Conservation (phyloP, 1,140 invertebrate species). For the Pomacea maculata region DNA sequence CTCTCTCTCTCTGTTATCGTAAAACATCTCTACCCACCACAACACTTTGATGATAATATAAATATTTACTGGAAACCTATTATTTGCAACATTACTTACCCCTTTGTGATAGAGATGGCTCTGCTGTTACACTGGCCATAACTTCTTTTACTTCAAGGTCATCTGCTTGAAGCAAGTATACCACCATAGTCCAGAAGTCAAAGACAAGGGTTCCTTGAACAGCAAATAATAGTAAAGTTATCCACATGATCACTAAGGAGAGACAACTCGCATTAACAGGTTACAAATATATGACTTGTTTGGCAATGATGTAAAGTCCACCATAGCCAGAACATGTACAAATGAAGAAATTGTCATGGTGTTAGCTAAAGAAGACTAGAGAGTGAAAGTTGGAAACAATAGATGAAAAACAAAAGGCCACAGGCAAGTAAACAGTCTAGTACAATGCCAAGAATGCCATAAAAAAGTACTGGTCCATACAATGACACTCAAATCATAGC, state of each 20-base stretch:
- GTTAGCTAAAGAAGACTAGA: too few relatives aligned
- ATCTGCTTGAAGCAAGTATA: constrained; percentile 58
- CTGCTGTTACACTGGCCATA: constrained; percentile 25
- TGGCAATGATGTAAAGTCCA: too few relatives aligned
- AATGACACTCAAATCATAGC: too few relatives aligned
- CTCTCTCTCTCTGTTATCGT: not conserved
- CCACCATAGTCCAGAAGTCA: constrained; percentile 49
- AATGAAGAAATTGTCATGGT: too few relatives aligned
- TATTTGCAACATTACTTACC: not conserved
- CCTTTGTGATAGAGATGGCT: not conserved
- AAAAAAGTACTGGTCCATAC: too few relatives aligned
- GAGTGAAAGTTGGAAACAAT: too few relatives aligned
- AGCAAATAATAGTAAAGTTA: constrained; percentile 4
- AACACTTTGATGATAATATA: not conserved
- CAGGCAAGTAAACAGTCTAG: too few relatives aligned
- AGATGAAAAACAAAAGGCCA: too few relatives aligned
- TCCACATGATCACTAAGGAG: not conserved
- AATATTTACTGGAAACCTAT: not conserved
- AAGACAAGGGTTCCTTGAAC: constrained; percentile 35
- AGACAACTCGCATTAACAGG: not conserved
- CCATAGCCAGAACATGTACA: too few relatives aligned
- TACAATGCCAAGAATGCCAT: too few relatives aligned
- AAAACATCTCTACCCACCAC: not conserved
- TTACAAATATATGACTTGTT: not conserved
- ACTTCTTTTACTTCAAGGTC: constrained; percentile 56